Conservation (phyloP, 2,888 invertebrate genomes). For the Zaprionus bogoriensis region DNA sequence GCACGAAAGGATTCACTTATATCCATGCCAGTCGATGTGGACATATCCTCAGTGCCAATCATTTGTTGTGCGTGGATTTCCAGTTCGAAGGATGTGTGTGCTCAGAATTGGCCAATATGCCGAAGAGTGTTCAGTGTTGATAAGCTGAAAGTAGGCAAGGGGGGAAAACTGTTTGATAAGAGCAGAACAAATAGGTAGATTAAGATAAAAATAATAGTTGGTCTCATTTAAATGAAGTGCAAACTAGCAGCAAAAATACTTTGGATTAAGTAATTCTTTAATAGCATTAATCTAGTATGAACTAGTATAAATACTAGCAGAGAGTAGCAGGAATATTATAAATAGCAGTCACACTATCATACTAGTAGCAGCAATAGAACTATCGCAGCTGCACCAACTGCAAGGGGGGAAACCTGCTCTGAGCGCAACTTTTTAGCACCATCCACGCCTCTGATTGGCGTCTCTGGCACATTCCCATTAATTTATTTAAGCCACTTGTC, state of each 20-base stretch:
- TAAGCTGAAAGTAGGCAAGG: neutral
- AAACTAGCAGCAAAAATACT: too few relatives aligned
- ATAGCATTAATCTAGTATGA: too few relatives aligned
- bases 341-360: too few relatives aligned
- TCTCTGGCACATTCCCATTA: conserved; percentile 44
- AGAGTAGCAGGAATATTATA: neutral
- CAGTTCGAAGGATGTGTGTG: conserved; percentile 37
- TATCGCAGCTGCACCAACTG: too few relatives aligned
- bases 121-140: neutral
- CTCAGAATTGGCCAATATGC: neutral
- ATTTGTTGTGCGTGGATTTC: conserved; percentile 74
- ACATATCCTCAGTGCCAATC: conserved; percentile 83
- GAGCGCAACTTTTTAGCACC: conserved; percentile 5
- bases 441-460: conserved; percentile 39
- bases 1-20: conserved; percentile 91
- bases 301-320: neutral
- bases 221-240: too few relatives aligned
- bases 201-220: too few relatives aligned
- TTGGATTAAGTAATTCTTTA: too few relatives aligned
- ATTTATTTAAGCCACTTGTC: conserved; percentile 76
- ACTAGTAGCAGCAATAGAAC: too few relatives aligned
- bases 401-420: neutral
- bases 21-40: conserved; percentile 87
- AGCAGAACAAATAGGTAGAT: too few relatives aligned
- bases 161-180: neutral